A percentile compares a stretch with the other conserved stretches of the same genome.
Evolutionary conservation across 1,140 invertebrate genomes (phyloP).

Genomic region (Xylocopa sonorina): DNA sequence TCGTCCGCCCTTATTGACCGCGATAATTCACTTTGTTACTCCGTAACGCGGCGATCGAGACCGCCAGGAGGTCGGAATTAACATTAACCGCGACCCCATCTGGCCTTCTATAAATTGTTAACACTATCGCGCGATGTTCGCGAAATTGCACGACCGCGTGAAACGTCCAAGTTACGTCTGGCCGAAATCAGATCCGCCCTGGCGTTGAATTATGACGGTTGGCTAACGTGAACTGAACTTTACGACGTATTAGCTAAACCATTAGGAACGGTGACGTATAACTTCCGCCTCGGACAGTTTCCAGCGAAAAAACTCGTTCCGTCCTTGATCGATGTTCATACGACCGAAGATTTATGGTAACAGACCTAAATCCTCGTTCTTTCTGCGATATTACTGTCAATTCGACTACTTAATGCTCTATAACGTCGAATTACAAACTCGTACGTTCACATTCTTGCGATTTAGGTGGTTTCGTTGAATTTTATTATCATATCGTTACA

Average conservation of each 20-base stretch:
- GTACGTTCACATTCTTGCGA: neutral
- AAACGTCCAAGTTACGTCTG: slow-evolving; percentile 37
- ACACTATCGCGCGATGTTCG: neutral
- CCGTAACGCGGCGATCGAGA: neutral
- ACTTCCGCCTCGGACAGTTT: slow-evolving; percentile 17
- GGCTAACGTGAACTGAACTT: slow-evolving; percentile 46
- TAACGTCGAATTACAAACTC: too few relatives aligned
- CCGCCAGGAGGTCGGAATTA: neutral
- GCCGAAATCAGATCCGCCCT: slow-evolving; percentile 53
- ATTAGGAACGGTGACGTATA: slow-evolving; percentile 26
- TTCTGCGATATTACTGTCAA: too few relatives aligned
- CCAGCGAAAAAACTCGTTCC: neutral
- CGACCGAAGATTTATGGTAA: neutral
- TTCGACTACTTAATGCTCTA: too few relatives aligned
- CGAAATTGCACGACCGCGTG: neutral
- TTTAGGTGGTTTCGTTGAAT: too few relatives aligned
- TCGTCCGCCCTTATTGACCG: neutral
- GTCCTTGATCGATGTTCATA: neutral
- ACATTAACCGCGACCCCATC: neutral
- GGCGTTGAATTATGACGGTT: slow-evolving; percentile 54
- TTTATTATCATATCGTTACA: too few relatives aligned
- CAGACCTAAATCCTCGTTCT: neutral
- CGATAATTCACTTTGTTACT: neutral
- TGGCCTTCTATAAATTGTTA: neutral
- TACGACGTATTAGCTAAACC: slow-evolving; percentile 53